Evolutionary conservation across 2,113 vertebrate genomes (phyloP).

Genomic region (Eolophus roseicapilla): DNA sequence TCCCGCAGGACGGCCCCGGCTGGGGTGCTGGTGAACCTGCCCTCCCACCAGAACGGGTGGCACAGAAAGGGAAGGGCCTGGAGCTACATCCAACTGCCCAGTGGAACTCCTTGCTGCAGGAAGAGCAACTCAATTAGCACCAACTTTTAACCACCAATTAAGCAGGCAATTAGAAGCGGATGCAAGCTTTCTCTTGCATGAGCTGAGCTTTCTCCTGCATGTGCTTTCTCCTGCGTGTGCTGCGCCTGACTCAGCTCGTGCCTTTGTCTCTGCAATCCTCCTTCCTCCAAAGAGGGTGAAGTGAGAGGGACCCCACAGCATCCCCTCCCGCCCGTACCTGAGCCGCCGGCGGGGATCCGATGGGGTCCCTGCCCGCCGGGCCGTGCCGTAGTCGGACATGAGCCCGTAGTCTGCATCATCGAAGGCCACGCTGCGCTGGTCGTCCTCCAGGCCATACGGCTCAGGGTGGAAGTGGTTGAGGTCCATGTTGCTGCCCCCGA

Average conservation of each 20-base stretch:
- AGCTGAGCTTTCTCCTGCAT: not conserved
- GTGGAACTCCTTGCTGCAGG: conserved; percentile 16
- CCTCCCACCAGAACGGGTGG: rapidly evolving
- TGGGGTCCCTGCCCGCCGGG: conserved; percentile 78
- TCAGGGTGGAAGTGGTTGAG: conserved; percentile 88
- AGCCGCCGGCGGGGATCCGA: conserved; percentile 84
- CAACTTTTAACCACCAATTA: conserved; percentile 36
- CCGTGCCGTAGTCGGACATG: conserved; percentile 86
- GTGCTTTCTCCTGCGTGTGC: not conserved
- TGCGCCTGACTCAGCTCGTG: not conserved
- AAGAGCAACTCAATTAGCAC: not conserved
- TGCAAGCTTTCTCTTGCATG: not conserved
- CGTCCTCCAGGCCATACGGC: conserved; percentile 90
- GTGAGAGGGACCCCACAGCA: not conserved
- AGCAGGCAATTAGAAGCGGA: conserved; percentile 7
- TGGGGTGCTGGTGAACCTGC: rapidly evolving
- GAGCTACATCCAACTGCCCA: not conserved
- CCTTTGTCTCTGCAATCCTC: rapidly evolving
- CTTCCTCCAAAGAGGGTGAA: not conserved
- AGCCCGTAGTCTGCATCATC: conserved; percentile 92
- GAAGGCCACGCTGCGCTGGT: conserved; percentile 90
- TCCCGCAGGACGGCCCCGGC: not conserved
- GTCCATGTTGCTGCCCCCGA: conserved; percentile 90
- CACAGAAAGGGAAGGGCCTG: not conserved
- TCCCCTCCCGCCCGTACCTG: conserved; percentile 65